A percentile compares a stretch with the other conserved stretches of the same genome.
Evolutionary conservation across 2,888 invertebrate genomes (phyloP).

Genomic region (Eupithecia subumbrata): DNA sequence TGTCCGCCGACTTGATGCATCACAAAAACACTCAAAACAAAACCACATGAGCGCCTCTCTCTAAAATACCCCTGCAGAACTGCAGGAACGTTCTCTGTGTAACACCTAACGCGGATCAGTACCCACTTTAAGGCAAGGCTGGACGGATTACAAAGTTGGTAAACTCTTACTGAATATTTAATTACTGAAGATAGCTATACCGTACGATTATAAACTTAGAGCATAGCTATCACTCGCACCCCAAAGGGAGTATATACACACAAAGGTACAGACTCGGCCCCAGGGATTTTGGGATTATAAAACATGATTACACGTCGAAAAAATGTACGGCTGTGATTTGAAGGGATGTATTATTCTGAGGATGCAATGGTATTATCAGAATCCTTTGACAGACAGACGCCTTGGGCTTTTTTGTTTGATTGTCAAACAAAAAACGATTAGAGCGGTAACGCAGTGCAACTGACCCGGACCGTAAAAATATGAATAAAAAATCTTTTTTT

Average conservation of each 20-base stretch:
- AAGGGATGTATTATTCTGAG: slow-evolving; percentile 11
- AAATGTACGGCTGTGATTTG: slow-evolving; percentile 48
- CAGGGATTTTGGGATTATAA: slow-evolving; percentile 75
- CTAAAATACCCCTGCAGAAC: too few relatives aligned
- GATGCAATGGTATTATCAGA: slow-evolving; percentile 22
- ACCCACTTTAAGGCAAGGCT: not conserved
- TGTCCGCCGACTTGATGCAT: too few relatives aligned
- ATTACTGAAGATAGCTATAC: not conserved
- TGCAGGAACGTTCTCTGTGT: too few relatives aligned
- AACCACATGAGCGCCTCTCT: too few relatives aligned
- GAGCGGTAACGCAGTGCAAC: not conserved
- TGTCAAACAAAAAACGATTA: not conserved
- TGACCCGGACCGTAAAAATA: not conserved
- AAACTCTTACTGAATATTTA: not conserved
- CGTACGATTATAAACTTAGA: slow-evolving; percentile 1
- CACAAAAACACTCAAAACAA: too few relatives aligned
- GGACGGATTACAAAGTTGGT: not conserved
- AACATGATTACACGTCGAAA: slow-evolving; percentile 57
- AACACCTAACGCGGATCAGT: too few relatives aligned
- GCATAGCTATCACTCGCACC: slow-evolving; percentile 25
- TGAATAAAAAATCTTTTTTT: too few relatives aligned
- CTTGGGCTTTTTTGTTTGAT: slow-evolving; percentile 1
- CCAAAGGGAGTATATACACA: slow-evolving; percentile 54
- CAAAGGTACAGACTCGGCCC: slow-evolving; percentile 74
- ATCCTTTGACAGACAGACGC: slow-evolving; percentile 29